Percentiles rank a stretch among this genome's conserved stretches.
Conservation (phyloP, 1,140 invertebrate genomes). For the Lepidostoma basale region DNA sequence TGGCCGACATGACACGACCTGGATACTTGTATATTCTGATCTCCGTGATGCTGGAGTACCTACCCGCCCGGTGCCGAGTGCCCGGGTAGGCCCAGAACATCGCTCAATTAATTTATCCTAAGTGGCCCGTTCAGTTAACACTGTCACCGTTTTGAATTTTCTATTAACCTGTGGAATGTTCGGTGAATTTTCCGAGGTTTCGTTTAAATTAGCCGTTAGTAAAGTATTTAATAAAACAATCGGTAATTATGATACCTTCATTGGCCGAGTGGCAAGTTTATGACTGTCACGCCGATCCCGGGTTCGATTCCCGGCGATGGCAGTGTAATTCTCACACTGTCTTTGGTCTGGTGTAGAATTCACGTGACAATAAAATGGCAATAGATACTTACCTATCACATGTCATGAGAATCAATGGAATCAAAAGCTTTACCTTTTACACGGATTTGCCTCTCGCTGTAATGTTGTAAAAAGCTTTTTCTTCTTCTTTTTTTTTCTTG, state of each 20-base stretch:
- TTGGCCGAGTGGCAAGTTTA: neutral
- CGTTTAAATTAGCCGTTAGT: neutral
- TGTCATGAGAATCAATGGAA: too few species aligned
- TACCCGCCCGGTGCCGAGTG: neutral
- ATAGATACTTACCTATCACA: too few species aligned
- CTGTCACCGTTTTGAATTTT: slow-evolving; percentile 6
- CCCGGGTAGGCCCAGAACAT: neutral
- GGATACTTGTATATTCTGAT: neutral
- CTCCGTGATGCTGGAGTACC: neutral
- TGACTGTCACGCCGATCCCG: too few species aligned
- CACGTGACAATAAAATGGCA: too few species aligned
- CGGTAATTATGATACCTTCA: neutral
- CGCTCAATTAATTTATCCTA: slow-evolving; percentile 17
- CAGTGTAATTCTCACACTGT: too few species aligned
- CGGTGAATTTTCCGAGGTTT: neutral
- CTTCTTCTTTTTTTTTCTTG: too few species aligned
- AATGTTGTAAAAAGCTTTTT: neutral
- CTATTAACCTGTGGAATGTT: slow-evolving; percentile 18
- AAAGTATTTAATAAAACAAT: neutral
- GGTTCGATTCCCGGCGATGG: too few species aligned
- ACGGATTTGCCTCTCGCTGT: neutral
- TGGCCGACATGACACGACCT: too few species aligned
- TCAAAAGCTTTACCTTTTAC: neutral
- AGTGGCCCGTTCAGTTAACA: neutral
- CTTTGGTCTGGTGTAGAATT: too few species aligned